Evolutionary conservation across 37 sponge, comb jelly and placozoan genomes (phyloP).

Genomic region (Beroe ovata): DNA sequence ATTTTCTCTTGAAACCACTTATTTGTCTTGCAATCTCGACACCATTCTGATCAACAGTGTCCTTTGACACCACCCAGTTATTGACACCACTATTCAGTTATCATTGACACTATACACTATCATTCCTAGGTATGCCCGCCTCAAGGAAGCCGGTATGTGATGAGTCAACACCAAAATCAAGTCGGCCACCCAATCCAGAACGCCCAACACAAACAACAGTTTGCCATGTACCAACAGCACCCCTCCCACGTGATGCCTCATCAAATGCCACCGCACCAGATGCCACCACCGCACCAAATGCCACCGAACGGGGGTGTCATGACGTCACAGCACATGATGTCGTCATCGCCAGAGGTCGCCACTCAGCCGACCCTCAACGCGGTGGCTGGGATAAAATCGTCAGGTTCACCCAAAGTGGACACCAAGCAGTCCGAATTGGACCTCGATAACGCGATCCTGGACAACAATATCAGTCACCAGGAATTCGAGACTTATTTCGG

Average conservation of each 20-base stretch:
- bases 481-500: constrained; percentile 1
- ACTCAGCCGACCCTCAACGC: constrained; percentile 30
- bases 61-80: not conserved
- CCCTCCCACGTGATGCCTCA: constrained; percentile 7
- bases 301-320: not conserved
- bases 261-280: not conserved
- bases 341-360: constrained; percentile 1
- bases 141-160: constrained; percentile 7
- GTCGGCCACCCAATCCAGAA: not conserved
- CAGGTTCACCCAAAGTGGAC: constrained; percentile 8
- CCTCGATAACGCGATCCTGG: constrained; percentile 23
- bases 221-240: not conserved
- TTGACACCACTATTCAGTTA: not conserved
- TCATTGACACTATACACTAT: not conserved
- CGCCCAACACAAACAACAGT: not conserved
- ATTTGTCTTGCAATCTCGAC: too few relatives aligned
- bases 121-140: constrained; percentile 7
- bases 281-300: not conserved
- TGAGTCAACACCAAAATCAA: not conserved
- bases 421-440: constrained; percentile 5
- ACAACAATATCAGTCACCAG: constrained; percentile 16
- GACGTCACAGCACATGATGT: constrained; percentile 30
- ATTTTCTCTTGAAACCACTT: too few relatives aligned
- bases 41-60: too few relatives aligned
- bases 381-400: constrained; percentile 11